Base-by-base conservation (phyloP, 2,888 invertebrate species). In the Drosophila nigritarsus region DNA sequence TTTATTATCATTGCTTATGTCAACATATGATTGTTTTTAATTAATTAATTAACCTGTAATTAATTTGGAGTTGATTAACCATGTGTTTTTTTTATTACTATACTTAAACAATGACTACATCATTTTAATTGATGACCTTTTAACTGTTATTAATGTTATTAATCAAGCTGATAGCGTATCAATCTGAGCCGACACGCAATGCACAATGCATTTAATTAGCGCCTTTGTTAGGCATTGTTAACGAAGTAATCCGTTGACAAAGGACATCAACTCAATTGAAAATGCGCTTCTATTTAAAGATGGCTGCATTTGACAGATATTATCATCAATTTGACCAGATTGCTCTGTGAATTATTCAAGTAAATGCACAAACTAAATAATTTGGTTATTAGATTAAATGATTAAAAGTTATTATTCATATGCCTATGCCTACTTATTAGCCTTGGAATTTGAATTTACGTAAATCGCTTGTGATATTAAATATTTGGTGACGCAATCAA, bases 31-130 rank as follows among this genome's bases (percentile, higher is more conserved):
- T 77, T 72, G 73, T 58, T 63, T 73, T 81, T 71, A 73, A 86
- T 86, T 77, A 67, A 77, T 83, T 71, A 73, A 86, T 86, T 75
- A 67, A 77, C 65, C 61, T 73, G 59, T 56, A 72, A 81, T 86
- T 81, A 69, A 65, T 55, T 63, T 54, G 49, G 53, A 74, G 64
- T 83, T 65, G 27, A 65, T 75, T 54, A 9, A 58, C 75, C 54
- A 65, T 54, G 51, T 54, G 48, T 58, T 65, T 56, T 60, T 60
- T 53, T 48, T 24, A 24, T 38, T 6, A 6, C 7, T 30, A 15
- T 15, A 56, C 62, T 65, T 49, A 62, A 34, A 24, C 36, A 67
- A 48, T 73, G 42, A 32, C 0, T 34, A 9, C 20, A 53, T 15
- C 2, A 38, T 29, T 59, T 49, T 24, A 51, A 40, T 48, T 36